phyloP scores from a whole-genome alignment of 1,140 invertebrate genomes.

The Myzus persicae region DNA sequence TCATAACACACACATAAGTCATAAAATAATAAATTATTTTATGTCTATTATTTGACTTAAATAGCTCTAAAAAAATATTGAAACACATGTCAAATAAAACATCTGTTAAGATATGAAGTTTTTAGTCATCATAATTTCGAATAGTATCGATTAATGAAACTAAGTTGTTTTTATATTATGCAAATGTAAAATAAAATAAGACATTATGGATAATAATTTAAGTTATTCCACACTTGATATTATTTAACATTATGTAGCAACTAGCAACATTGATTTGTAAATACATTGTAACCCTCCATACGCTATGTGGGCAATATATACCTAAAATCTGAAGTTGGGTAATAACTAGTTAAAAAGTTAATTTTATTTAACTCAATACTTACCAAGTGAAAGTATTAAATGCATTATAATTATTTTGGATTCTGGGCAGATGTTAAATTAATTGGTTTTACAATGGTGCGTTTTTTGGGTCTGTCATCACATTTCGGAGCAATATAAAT shows the following conservation, averaged over 20 bases:
- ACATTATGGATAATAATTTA: not conserved
- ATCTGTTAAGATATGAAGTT: not conserved
- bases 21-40: slow-evolving; percentile 17
- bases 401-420: not conserved
- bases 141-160: not conserved
- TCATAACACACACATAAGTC: not conserved
- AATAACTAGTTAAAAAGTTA: not conserved
- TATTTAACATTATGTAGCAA: too few species aligned
- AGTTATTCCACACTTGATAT: not conserved
- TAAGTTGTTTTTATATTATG: too few species aligned
- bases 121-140: not conserved
- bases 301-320: too few species aligned
- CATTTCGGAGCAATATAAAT: not conserved
- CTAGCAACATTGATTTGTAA: not conserved
- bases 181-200: not conserved
- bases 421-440: not conserved
- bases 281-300: not conserved
- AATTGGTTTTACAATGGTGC: not conserved
- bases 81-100: not conserved
- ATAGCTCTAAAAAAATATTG: not conserved
- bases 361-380: not conserved
- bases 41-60: not conserved
- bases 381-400: not conserved
- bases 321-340: not conserved
- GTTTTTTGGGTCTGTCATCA: not conserved